Percentiles rank a stretch among this genome's conserved stretches.
Conservation (phyloP, 2,888 invertebrate genomes). For the Matsumyia berberina region DNA sequence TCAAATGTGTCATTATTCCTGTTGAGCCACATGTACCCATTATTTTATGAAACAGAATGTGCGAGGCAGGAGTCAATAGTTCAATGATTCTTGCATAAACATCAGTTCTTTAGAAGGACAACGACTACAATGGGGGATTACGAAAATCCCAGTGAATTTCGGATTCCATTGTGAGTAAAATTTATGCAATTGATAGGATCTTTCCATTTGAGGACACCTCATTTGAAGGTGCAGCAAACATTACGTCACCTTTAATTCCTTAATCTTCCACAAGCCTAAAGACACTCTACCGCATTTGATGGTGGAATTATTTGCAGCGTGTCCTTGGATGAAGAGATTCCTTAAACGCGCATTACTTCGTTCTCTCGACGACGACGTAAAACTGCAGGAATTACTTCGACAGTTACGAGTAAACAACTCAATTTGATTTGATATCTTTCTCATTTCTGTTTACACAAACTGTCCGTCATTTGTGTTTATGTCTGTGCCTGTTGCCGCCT, state of each 20-base stretch:
- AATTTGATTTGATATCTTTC: conserved; percentile 57
- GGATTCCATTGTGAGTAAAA: background rate
- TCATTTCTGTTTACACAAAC: conserved; percentile 46
- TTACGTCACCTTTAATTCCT: too few relatives aligned
- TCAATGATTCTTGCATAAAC: conserved; percentile 8
- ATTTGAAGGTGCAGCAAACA: too few relatives aligned
- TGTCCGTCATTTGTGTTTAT: conserved; percentile 30
- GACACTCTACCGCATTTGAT: background rate
- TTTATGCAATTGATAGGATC: background rate
- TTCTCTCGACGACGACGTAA: background rate
- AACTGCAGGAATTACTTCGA: conserved; percentile 30
- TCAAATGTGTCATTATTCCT: conserved; percentile 22
- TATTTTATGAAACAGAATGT: background rate
- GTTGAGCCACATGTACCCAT: background rate
- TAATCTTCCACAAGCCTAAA: background rate
- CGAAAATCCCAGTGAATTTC: background rate
- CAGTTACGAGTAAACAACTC: conserved; percentile 51
- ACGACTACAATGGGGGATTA: background rate
- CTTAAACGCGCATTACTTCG: background rate
- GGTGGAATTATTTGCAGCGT: background rate
- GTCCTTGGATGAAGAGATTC: background rate
- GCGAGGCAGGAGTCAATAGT: background rate
- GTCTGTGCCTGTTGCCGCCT: conserved; percentile 25
- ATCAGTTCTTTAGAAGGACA: background rate
- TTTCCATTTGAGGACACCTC: too few relatives aligned